A percentile compares a stretch with the other conserved stretches of the same genome.
phyloP scores from a whole-genome alignment of 2,888 invertebrate genomes.

The Nomada flava region DNA sequence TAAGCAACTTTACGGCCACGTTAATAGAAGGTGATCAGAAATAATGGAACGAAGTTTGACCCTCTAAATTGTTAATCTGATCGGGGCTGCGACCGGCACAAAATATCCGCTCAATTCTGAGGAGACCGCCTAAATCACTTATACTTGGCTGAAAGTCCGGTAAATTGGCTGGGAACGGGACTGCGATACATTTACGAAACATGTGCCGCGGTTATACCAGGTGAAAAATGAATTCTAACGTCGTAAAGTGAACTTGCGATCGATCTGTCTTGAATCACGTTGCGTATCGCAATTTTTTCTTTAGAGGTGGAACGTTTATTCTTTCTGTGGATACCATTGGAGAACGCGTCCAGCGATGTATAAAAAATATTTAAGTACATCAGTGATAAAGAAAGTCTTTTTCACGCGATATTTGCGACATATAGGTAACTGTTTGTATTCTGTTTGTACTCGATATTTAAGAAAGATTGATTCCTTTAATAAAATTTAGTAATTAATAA shows the following conservation, averaged over 20 bases:
- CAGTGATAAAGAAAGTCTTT: too few species aligned
- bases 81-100: conserved; percentile 7
- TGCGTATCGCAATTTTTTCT: background rate
- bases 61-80: conserved; percentile 21
- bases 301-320: background rate
- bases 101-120: conserved; percentile 48
- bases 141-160: conserved; percentile 40
- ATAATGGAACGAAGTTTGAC: too few species aligned
- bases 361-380: background rate
- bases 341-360: background rate
- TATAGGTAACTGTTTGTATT: too few species aligned
- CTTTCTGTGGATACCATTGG: background rate
- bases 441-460: too few species aligned
- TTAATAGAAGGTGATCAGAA: conserved; percentile 39
- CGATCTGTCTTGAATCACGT: background rate
- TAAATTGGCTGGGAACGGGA: conserved; percentile 41
- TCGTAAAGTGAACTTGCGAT: background rate
- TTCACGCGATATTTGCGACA: too few species aligned
- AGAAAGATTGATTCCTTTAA: too few species aligned
- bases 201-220: background rate
- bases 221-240: conserved; percentile 29
- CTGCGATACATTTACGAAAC: conserved; percentile 38
- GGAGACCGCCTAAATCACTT: conserved; percentile 38
- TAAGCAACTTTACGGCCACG: background rate
- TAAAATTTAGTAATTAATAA: too few species aligned